Conservation (phyloP, 2,888 invertebrate species). For the Abrostola triplasia region DNA sequence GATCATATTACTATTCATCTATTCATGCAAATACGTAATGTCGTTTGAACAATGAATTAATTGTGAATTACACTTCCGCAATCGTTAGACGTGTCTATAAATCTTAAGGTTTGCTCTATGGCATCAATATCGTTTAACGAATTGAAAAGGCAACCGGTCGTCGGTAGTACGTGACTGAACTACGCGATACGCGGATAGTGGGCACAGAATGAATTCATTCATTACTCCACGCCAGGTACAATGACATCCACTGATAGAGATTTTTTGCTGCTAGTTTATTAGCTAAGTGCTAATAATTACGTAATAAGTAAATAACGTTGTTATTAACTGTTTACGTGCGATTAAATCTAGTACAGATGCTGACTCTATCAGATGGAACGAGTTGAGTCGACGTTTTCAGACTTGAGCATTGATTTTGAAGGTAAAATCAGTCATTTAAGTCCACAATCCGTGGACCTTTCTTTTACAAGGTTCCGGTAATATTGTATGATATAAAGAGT, state of each 20-base stretch:
- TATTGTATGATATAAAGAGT: conserved; percentile 54
- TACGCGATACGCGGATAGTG: conserved; percentile 65
- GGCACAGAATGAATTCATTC: conserved; percentile 69
- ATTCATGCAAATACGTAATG: conserved; percentile 30
- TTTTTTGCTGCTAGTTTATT: conserved; percentile 50
- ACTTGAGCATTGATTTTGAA: not conserved
- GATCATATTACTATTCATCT: conserved; percentile 40
- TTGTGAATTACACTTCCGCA: conserved; percentile 45
- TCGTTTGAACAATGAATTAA: conserved; percentile 38
- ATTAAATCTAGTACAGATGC: not conserved
- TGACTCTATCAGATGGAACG: not conserved
- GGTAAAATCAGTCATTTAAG: not conserved
- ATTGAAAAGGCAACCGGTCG: conserved; percentile 71
- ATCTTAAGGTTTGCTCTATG: conserved; percentile 56
- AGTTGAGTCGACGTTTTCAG: not conserved
- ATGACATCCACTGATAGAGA: conserved; percentile 60
- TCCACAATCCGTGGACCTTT: conserved; percentile 5
- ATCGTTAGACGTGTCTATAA: conserved; percentile 55
- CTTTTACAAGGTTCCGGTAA: conserved; percentile 8
- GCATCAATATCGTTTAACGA: conserved; percentile 62
- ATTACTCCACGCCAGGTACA: conserved; percentile 57
- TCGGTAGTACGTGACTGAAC: conserved; percentile 72
- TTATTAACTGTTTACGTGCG: conserved; percentile 13
- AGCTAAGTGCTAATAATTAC: conserved; percentile 35
- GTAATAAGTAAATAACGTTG: conserved; percentile 26